Evolutionary conservation across 2,797 vertebrate genomes (phyloP).

Genomic region (Limosa lapponica): DNA sequence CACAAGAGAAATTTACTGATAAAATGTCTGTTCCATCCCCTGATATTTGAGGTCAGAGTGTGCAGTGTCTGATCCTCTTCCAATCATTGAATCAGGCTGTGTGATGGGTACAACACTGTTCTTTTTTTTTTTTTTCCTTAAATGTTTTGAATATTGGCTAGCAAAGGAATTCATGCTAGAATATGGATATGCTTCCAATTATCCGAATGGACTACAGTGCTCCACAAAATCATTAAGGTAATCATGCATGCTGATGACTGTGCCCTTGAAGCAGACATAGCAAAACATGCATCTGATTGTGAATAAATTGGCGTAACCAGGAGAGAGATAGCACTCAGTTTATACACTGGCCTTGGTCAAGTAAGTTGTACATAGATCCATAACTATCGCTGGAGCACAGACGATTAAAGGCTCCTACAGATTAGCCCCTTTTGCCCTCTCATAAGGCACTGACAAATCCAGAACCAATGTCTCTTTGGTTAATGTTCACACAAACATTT

Average conservation of each 20-base stretch:
- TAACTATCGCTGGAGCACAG: neutral
- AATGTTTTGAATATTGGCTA: neutral
- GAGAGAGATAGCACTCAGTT: neutral
- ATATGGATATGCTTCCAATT: neutral
- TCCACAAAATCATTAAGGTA: neutral
- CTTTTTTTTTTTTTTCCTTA: neutral
- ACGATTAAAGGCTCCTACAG: neutral
- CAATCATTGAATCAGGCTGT: neutral
- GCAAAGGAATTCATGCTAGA: neutral
- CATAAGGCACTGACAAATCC: neutral
- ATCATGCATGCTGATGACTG: neutral
- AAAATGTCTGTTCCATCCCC: neutral
- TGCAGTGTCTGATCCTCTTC: neutral
- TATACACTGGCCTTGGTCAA: neutral
- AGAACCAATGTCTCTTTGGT: neutral
- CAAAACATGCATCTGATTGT: neutral
- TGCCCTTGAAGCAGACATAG: neutral
- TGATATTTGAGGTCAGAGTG: neutral
- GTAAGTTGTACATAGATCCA: neutral
- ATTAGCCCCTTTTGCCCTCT: neutral
- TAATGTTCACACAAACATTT: neutral
- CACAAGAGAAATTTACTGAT: neutral
- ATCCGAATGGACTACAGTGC: neutral
- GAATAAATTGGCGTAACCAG: neutral
- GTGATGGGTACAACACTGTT: neutral